A percentile compares a stretch with the other conserved stretches of the same genome.
Evolutionary conservation across 2,797 vertebrate species (phyloP).

Genomic region (Mormyrops boulengeri): DNA sequence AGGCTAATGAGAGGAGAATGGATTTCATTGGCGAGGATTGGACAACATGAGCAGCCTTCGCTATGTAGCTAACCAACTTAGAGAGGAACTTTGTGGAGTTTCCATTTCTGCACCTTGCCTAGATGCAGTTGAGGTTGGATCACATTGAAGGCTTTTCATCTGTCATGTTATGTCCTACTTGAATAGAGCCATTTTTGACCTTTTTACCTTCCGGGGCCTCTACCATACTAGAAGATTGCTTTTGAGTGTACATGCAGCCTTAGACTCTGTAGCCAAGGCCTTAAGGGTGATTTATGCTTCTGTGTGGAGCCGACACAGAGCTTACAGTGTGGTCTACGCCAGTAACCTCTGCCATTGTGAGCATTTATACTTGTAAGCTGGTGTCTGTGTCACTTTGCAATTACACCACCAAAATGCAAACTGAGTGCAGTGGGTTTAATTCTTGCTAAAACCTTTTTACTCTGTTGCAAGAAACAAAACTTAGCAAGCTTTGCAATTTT

Average conservation of each 20-base stretch:
- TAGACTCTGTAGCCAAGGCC: neutral
- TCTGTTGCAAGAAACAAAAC: too few relatives aligned
- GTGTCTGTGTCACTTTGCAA: neutral
- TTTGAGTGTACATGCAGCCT: neutral
- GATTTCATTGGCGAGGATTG: neutral
- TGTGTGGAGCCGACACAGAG: neutral
- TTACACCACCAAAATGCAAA: neutral
- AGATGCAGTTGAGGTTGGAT: neutral
- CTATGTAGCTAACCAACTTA: neutral
- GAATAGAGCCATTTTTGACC: neutral
- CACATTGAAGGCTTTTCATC: neutral
- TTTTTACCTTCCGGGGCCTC: neutral
- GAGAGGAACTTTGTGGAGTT: neutral
- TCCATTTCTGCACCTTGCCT: neutral
- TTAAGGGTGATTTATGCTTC: neutral
- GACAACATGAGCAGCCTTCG: neutral
- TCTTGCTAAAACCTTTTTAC: too few relatives aligned
- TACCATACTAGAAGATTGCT: neutral
- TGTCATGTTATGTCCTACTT: neutral
- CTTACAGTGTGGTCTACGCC: neutral
- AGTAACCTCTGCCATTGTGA: neutral
- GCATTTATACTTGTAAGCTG: neutral
- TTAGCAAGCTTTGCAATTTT: too few relatives aligned
- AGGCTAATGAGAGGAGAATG: constrained; percentile 5
- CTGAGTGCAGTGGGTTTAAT: too few relatives aligned